These are phyloP conservation scores for Agapornis roseicollis DNA, from an alignment of 2,113 vertebrate species.

Conservation along the genomic window DNA sequence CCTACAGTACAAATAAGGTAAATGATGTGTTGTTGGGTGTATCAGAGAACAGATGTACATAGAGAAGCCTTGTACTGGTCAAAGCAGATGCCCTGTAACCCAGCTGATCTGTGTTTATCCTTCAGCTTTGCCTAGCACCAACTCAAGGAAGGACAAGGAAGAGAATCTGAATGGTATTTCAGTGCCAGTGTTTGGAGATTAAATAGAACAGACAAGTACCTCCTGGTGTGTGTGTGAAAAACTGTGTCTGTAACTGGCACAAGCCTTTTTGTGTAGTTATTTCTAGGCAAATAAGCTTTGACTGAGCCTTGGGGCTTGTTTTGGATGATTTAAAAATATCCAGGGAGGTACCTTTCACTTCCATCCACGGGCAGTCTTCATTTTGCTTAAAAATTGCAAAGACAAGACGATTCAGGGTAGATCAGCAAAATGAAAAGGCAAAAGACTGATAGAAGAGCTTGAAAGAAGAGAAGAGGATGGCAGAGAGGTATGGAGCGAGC, in stretches of 20 bases:
- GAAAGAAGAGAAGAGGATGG: not conserved
- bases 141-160: not conserved
- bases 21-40: not conserved
- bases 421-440: not conserved
- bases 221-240: not conserved
- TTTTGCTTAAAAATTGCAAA: constrained; percentile 33
- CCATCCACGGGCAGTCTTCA: constrained; percentile 12
- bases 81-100: not conserved
- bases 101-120: not conserved
- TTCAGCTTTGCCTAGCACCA: not conserved
- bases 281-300: constrained; percentile 34
- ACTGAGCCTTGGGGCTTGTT: constrained; percentile 23
- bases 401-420: not conserved
- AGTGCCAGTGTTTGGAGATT: not conserved
- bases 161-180: not conserved
- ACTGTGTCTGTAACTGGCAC: not conserved
- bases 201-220: not conserved
- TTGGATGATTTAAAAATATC: constrained; percentile 2
- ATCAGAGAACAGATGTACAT: not conserved
- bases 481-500: not conserved
- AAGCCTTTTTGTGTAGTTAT: constrained; percentile 6
- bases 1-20: not conserved
- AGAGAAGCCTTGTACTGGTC: not conserved
- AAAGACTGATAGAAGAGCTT: not conserved
- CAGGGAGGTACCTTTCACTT: not conserved